A percentile compares a stretch with the other conserved stretches of the same genome.
phyloP scores from a whole-genome alignment of 2,113 vertebrate species.

The Caloenas nicobarica region DNA sequence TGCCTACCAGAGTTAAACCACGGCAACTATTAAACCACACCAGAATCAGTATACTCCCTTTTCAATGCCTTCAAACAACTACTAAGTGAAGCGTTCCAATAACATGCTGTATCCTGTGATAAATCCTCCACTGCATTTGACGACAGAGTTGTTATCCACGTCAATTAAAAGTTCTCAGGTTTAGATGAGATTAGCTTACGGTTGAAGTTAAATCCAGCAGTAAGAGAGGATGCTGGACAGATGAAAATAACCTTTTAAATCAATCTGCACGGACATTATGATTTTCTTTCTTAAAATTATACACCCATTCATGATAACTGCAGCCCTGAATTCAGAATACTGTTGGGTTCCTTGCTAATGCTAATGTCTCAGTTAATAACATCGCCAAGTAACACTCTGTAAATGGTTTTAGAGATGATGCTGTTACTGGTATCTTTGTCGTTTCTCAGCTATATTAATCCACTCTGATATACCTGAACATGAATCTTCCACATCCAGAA shows the following conservation, averaged over 20 bases:
- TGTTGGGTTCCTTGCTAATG: neutral
- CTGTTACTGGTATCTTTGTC: neutral
- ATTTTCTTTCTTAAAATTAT: neutral
- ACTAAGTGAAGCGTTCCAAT: neutral
- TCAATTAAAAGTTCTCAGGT: neutral
- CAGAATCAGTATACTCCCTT: neutral
- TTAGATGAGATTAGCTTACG: neutral
- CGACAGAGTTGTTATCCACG: neutral
- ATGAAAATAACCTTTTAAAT: neutral
- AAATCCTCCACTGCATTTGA: neutral
- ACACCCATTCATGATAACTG: neutral
- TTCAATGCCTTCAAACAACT: neutral
- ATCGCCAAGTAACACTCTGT: neutral
- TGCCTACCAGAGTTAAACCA: neutral
- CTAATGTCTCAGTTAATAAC: neutral
- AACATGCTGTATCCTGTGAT: neutral
- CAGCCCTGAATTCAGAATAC: neutral
- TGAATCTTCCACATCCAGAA: neutral
- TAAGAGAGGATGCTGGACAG: neutral
- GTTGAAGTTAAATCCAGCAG: neutral
- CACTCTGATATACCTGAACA: neutral
- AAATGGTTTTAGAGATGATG: neutral
- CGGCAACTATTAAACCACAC: neutral
- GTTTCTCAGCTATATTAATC: neutral
- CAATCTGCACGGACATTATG: neutral